Base-by-base conservation (phyloP, 2,888 invertebrate genomes). In the Ennomos quercinarius region DNA sequence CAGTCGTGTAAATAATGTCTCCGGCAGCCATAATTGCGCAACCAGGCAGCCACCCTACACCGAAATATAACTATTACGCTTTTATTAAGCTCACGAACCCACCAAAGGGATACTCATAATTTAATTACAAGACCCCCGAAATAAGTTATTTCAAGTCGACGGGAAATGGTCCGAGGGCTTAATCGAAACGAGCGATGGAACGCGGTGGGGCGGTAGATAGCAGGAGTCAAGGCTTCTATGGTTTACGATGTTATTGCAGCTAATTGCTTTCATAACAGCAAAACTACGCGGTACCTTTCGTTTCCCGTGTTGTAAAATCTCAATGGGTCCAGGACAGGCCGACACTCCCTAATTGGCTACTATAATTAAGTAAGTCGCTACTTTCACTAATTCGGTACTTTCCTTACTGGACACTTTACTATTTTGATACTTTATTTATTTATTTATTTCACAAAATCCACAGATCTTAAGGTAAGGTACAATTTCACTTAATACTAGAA, bases 61-160 rank as follows among this genome's bases (percentile, higher is more conserved):
- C 77, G 76, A 83, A 84, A 86, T 86, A 89, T 87, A 88, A 87
- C 88, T 87, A 90, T 89, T 88, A 87, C 83, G 87, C 85, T 84
- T 88, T 91, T 90, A 90, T 89, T 89, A 85, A 87, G 88, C 87
- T 78, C 83, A 82, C 81, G 81, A 78, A 80, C 87, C 81, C 82
- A 81, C 83, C 81, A 85, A 87, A 87, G 86, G 87, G 89, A 88
- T 86, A 80, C 82, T 87, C 84, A 83, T 89, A 89, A 91, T 91
- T 90, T 84, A 89, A 91, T 90, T 89, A 89, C 81, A 78, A 74
- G 74, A 81, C 82, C 80, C 80, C 80, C 79, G 75, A 80, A 80
- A 83, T 84, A 81, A 82, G 74, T 85, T 85, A 83, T 81, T 80
- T 77, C 74, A 73, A 78, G 73, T 75, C 77, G 75, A 74, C 70